phyloP scores from a whole-genome alignment of 1,140 invertebrate species.

The Teleopsis dalmanni region DNA sequence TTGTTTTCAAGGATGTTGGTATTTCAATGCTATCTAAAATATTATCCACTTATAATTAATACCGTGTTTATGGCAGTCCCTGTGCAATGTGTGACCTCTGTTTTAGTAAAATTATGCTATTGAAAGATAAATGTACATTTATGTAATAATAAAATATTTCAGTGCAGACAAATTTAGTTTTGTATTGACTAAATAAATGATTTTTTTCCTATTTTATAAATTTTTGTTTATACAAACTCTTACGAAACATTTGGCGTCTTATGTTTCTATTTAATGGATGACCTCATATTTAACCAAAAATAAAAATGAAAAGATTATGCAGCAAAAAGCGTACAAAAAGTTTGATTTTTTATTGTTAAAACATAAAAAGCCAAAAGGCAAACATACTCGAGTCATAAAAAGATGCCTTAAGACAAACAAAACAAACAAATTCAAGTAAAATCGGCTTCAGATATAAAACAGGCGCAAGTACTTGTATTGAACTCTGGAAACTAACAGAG shows the following conservation, averaged over 20 bases:
- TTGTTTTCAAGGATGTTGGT: too few species aligned
- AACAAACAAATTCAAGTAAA: conserved; percentile 2
- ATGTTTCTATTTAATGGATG: conserved; percentile 11
- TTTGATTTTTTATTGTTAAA: conserved; percentile 17
- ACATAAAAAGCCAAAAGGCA: conserved; percentile 17
- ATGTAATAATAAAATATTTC: too few species aligned
- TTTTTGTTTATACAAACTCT: conserved; percentile 9
- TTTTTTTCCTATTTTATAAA: not conserved
- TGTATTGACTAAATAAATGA: too few species aligned
- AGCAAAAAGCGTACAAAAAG: not conserved
- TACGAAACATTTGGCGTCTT: conserved; percentile 7
- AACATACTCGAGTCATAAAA: conserved; percentile 18
- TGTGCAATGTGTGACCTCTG: too few species aligned
- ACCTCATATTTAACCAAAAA: conserved; percentile 10
- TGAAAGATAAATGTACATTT: too few species aligned
- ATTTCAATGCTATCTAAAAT: too few species aligned
- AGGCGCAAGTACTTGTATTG: too few species aligned
- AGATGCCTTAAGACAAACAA: conserved; percentile 17
- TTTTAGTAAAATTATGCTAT: too few species aligned
- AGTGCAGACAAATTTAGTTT: too few species aligned
- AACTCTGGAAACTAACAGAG: too few species aligned
- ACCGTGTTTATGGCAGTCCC: too few species aligned
- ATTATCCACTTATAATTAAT: too few species aligned
- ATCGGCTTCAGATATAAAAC: not conserved
- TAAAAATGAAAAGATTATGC: not conserved